Percentiles rank a stretch among this genome's conserved stretches.
These are phyloP conservation scores for Conopomorpha cramerella DNA, from an alignment of 1,140 invertebrate genomes.

Conservation along the genomic window DNA sequence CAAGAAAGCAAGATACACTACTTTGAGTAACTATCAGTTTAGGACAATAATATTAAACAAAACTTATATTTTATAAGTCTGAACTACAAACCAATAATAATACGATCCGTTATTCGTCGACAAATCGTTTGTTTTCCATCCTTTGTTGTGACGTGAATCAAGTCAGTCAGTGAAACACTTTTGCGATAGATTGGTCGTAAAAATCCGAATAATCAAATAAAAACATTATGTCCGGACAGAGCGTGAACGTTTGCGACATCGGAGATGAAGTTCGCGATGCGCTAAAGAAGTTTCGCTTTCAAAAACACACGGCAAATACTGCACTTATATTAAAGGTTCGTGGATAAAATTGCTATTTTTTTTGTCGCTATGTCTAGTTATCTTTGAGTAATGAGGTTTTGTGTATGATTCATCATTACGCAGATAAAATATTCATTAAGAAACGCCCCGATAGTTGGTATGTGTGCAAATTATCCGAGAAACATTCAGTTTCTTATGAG, in stretches of 20 bases:
- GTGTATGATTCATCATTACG: too few relatives aligned
- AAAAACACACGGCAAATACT: constrained; percentile 76
- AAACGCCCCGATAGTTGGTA: too few relatives aligned
- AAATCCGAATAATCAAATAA: neutral
- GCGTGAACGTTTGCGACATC: constrained; percentile 75
- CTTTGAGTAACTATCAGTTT: too few relatives aligned
- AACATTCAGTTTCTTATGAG: neutral
- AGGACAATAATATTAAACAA: constrained; percentile 4
- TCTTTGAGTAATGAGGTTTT: too few relatives aligned
- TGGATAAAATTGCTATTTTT: constrained; percentile 10
- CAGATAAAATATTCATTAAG: too few relatives aligned
- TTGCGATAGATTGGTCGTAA: too few relatives aligned
- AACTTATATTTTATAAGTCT: constrained; percentile 3
- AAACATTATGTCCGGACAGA: constrained; percentile 45
- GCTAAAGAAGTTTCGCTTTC: constrained; percentile 81
- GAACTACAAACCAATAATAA: too few relatives aligned
- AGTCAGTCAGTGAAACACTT: too few relatives aligned
- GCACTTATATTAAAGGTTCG: constrained; percentile 83
- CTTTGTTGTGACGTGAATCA: too few relatives aligned
- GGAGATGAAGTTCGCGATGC: constrained; percentile 76
- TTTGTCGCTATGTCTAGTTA: neutral
- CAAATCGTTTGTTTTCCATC: too few relatives aligned
- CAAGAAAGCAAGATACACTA: too few relatives aligned
- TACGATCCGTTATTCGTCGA: too few relatives aligned
- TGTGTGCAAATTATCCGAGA: neutral